A percentile compares a stretch with the other conserved stretches of the same genome.
Evolutionary conservation across 2,113 vertebrate species (phyloP).

Genomic region (Halichoeres trimaculatus): DNA sequence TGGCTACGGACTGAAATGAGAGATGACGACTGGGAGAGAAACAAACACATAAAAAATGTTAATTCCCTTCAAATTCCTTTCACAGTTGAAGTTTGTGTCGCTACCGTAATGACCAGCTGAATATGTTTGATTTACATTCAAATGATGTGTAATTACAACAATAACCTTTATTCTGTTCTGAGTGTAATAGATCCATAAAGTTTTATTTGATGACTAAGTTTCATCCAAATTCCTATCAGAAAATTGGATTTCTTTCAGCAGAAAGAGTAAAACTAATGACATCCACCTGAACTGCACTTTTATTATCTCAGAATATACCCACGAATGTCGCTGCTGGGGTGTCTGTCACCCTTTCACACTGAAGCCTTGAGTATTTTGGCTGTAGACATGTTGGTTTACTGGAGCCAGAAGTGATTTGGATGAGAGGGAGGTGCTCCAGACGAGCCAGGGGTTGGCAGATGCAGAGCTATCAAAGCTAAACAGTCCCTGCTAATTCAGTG

Average conservation of each 20-base stretch:
- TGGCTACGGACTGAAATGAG: slow-evolving; percentile 16
- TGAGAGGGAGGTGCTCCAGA: no score
- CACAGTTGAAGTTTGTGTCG: neutral
- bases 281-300: neutral
- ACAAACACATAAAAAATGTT: slow-evolving; percentile 30
- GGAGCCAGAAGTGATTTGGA: no score
- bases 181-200: neutral
- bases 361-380: neutral
- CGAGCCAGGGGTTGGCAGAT: neutral
- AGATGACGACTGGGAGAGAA: slow-evolving; percentile 31
- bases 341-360: no score
- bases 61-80: slow-evolving; percentile 3
- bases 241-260: neutral
- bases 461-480: neutral
- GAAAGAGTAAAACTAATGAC: neutral
- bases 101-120: neutral
- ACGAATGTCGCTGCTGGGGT: neutral
- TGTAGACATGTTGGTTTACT: neutral
- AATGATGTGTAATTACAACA: neutral
- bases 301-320: neutral
- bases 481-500: neutral
- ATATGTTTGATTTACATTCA: slow-evolving; percentile 1
- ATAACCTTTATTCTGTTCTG: neutral
- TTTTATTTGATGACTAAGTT: neutral
- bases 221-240: neutral